These are phyloP conservation scores for Pangasianodon gigas DNA, from an alignment of 2,113 vertebrate genomes.

Conservation along the genomic window DNA sequence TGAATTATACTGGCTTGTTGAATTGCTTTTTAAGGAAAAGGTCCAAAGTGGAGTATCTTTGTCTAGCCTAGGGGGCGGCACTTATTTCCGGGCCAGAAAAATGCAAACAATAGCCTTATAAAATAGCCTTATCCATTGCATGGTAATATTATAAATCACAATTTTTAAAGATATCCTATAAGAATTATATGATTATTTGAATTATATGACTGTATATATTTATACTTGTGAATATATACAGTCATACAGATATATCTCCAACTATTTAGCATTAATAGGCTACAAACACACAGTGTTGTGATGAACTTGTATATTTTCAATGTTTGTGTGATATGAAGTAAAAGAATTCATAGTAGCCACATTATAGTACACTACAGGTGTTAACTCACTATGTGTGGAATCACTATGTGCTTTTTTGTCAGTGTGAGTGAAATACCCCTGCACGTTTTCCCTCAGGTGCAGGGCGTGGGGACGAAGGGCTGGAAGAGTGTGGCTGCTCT, in stretches of 20 bases:
- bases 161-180: background rate
- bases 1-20: background rate
- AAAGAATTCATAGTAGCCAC: background rate
- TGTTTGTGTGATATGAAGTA: background rate
- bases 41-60: background rate
- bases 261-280: background rate
- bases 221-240: background rate
- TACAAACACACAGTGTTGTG: background rate
- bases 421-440: background rate
- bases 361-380: background rate
- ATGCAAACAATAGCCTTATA: background rate
- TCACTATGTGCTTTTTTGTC: background rate
- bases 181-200: background rate
- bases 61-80: background rate
- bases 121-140: background rate
- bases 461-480: conserved; percentile 84
- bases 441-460: conserved; percentile 74
- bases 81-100: background rate
- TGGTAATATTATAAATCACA: background rate
- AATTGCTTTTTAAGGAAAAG: background rate
- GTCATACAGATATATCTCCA: background rate
- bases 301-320: background rate
- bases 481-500: conserved; percentile 86
- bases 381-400: background rate
- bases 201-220: background rate